Evolutionary conservation across 2,888 invertebrate genomes (phyloP), one percentile per base, ranked within the genome.

Genomic region (Escarpia spicata): DNA sequence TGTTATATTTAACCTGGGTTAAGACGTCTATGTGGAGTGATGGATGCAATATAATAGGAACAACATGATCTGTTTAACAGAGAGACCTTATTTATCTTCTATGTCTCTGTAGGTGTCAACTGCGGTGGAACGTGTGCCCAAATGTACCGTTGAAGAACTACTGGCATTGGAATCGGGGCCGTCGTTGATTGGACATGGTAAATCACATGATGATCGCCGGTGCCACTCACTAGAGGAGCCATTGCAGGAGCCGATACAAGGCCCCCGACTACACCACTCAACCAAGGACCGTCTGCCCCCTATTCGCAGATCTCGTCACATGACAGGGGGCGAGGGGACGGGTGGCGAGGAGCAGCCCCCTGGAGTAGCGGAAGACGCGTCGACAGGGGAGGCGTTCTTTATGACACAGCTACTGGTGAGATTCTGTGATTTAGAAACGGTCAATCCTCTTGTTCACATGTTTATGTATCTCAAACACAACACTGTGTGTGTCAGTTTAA

Each of bases 321-420:
- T 75, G 75, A 75, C 75, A 75, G 75, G 10, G 91, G n/a, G 45
- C 3, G 58, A 52, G 31, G 89, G 91, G 43, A 37, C 43, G 10
- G 37, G 45, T 26, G 52, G 26, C 45, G 91, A 92, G 89, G 37
- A n/a, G 37, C 60, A 91, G 10, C 19, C 90, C 52, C 37, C 58
- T 9, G 43, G 52, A 89, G 19, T 43, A 92, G 43, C 12, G 44
- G 45, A 43, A 19, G 75, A 75, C 12, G 31, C 90, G 75, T 10
- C 43, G 0, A 52, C 94, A n/a, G 94, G 94, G n/a, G 95, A 95
- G 90, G 95, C 95, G 9, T 96, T 96, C 95, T 96, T 96, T 92
- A 96, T 96, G 96, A 96, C 96, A 58, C 96, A 96, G 95, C 95
- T 96, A 52, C 58, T 31, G 15, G 75, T 75, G 75, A 75, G 75